Base-by-base conservation (phyloP, 2,888 invertebrate species). In the Calephelis perditalis region DNA sequence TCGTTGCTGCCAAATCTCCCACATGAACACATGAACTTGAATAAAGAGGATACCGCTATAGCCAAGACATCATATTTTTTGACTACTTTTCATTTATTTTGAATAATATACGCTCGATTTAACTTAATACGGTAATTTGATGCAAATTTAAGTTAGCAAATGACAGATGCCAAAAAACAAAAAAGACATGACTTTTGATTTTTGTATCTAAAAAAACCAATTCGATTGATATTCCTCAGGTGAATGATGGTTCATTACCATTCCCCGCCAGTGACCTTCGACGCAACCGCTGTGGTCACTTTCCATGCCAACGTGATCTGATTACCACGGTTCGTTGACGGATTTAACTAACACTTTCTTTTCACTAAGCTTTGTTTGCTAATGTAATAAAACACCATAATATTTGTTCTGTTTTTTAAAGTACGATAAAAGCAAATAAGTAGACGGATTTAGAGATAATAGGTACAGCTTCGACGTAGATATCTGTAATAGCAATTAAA, bases 221-320 rank as follows among this genome's bases (percentile, higher is more conserved):
- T 59, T 26, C 6, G 54, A 65, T 64, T 49, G 55, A 52, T 54
- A 64, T 64, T 63, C 65, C 43, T 54, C 26, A 54, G 59, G 59
- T 54, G 40, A 55, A 61, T 62, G 62, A 65, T 56, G 47, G 58
- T 70, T 76, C 77, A 77, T 79, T 79, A 70, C 72, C 72, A 79
- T 77, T 73, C 78, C 65, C 57, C 70, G 82, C 65, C 83, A 81
- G 70, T 85, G 86, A 84, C 84, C 86, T 82, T 81, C 76, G 66
- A 59, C 43, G 45, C 44, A 67, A 66, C 63, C 59, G 66, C 65
- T 35, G 43, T 58, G 65, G 47, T 59, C 80, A 84, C 85, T 85
- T 86, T 86, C 85, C 75, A 73, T 70, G 69, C 57, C 65, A 65
- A 78, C 85, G 84, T 80, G 81, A 73, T 55, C 68, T 43, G 82